phyloP scores from a whole-genome alignment of 1,140 invertebrate species.

The Hesperophylax magnus region DNA sequence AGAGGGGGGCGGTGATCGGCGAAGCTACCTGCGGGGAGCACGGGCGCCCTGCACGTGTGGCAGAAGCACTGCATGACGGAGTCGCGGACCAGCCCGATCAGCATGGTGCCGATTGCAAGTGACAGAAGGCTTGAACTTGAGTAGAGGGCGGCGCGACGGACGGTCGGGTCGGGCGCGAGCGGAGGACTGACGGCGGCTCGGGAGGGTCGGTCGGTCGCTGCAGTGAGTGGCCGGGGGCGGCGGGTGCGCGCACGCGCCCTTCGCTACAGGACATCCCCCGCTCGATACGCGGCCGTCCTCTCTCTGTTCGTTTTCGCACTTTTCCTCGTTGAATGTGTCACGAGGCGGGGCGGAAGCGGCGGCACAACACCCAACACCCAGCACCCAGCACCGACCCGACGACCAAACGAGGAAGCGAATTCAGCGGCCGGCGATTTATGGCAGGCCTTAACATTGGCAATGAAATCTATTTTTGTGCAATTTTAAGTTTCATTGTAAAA shows the following conservation, averaged over 20 bases:
- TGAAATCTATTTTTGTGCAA: conserved; percentile 22
- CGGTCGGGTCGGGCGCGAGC: conserved; percentile 43
- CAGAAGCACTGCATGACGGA: conserved; percentile 92
- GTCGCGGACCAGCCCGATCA: conserved; percentile 87
- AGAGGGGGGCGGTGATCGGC: not conserved
- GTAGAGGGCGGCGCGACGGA: not conserved
- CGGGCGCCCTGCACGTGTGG: conserved; percentile 87
- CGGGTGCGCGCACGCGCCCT: conserved; percentile 13
- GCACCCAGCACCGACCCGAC: no score
- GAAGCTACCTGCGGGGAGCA: conserved; percentile 78
- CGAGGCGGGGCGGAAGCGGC: conserved; percentile 27
- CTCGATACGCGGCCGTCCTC: conserved; percentile 66
- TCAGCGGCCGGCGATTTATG: not conserved
- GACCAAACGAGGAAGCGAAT: conserved; percentile 16
- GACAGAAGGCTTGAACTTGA: not conserved
- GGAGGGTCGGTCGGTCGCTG: conserved; percentile 15
- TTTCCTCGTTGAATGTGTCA: conserved; percentile 21
- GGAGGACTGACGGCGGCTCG: conserved; percentile 61
- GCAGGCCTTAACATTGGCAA: conserved; percentile 27
- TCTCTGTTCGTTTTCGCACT: conserved; percentile 17
- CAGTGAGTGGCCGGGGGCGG: conserved; percentile 8
- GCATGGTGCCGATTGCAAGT: conserved; percentile 72
- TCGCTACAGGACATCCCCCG: conserved; percentile 64
- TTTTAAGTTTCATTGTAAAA: not conserved
- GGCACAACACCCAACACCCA: not conserved